Conservation (phyloP, 2,888 invertebrate species). For the Biston betularia region DNA sequence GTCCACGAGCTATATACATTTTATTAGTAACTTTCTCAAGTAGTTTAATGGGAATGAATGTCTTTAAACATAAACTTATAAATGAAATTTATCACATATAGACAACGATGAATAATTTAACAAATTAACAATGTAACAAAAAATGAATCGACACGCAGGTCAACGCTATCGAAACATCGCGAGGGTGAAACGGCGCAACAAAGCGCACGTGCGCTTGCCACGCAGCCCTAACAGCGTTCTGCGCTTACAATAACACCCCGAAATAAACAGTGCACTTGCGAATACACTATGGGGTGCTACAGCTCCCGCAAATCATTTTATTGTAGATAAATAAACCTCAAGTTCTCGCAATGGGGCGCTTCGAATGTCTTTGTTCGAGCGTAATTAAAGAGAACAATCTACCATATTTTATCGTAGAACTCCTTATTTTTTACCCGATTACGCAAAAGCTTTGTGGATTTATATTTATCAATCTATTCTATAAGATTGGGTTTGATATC, state of each 20-base stretch:
- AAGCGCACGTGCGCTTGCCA: slow-evolving; percentile 78
- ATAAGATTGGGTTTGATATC: no score
- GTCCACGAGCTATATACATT: no score
- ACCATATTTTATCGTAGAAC: background rate
- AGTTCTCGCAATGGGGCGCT: slow-evolving; percentile 52
- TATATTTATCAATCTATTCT: no score
- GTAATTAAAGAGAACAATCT: slow-evolving; percentile 33
- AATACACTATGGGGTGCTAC: slow-evolving; percentile 58
- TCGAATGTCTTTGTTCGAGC: slow-evolving; percentile 46
- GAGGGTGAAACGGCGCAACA: slow-evolving; percentile 69
- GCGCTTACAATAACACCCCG: slow-evolving; percentile 63
- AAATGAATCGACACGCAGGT: slow-evolving; percentile 66
- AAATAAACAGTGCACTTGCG: slow-evolving; percentile 71
- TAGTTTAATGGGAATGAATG: no score
- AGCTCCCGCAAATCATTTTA: slow-evolving; percentile 73
- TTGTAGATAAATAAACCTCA: slow-evolving; percentile 80
- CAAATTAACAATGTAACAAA: slow-evolving; percentile 50
- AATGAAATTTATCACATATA: slow-evolving; percentile 26
- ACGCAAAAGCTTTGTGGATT: no score
- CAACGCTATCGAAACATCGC: slow-evolving; percentile 69
- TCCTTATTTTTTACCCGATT: no score
- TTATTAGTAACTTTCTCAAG: no score
- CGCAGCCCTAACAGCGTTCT: slow-evolving; percentile 53
- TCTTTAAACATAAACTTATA: slow-evolving; percentile 1
- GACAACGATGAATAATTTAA: slow-evolving; percentile 53